Evolutionary conservation across 2,113 vertebrate species (phyloP), one percentile per base, ranked within the genome.

Genomic region (Apaloderma vittatum): DNA sequence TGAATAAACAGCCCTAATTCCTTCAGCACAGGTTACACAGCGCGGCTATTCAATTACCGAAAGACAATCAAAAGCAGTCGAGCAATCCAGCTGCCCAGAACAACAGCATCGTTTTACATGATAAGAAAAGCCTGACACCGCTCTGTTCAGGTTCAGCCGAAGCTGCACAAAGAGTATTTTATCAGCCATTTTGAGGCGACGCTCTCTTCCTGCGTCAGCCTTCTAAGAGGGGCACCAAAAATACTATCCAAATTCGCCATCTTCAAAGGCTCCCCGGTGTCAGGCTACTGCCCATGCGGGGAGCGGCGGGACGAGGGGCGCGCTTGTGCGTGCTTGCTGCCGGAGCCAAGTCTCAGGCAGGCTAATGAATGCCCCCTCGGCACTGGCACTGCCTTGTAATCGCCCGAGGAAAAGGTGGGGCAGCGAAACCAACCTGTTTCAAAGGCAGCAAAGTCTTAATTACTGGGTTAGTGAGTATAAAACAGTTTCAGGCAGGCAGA

Each of bases 1-100:
- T 94, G 92, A 97, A 97, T 83, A 96, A 96, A 96, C 82, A 94
- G 68, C 72, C 63, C 79, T 55, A 83, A 94, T 88, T 96, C 95
- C 90, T 95, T 78, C 92, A 82, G 88, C 80, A 83, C 88, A 93
- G 93, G 92, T 93, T 84, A 93, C 91, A 48, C 61, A 48, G 92
- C 24, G 6, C 11, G 8, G 80, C 86, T 94, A 95, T 91, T 96
- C 96, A 97, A 95, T 95, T 96, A 97, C 92, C 0, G 6, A 59
- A 93, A 96, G 84, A 85, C 88, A 95, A 96, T 94, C 94, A 94
- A 91, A 95, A 94, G 78, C 96, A 76, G 79, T 36, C 9, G 9
- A 96, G 93, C 95, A 96, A 88, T 88, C 89, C 68, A 32, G 91
- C 0, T 1, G 90, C 90, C 88, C 93, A 89, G 91, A 61, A 88